A percentile compares a stretch with the other conserved stretches of the same genome.
Conservation (phyloP, 2,113 vertebrate genomes). For the Sinocyclocheilus anophthalmus region DNA sequence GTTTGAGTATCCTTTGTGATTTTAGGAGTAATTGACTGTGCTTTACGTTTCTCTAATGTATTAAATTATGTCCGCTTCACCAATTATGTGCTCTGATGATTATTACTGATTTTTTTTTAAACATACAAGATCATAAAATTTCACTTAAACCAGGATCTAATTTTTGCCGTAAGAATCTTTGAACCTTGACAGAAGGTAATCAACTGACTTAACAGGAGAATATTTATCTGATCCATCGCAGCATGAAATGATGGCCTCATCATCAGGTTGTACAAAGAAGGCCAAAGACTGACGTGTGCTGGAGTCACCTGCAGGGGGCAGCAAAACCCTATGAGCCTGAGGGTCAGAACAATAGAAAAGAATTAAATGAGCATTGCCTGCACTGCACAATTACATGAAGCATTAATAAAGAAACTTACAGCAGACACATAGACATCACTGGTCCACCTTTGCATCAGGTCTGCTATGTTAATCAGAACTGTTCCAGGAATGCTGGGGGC, state of each 20-base stretch:
- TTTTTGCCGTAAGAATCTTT: conserved; percentile 48
- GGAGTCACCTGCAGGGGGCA: conserved; percentile 67
- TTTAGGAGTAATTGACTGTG: neutral
- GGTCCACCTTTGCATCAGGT: conserved; percentile 82
- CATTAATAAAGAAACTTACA: conserved; percentile 61
- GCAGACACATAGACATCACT: conserved; percentile 71
- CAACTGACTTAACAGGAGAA: conserved; percentile 60
- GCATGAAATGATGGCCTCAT: conserved; percentile 67
- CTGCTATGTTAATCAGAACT: conserved; percentile 74
- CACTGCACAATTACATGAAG: neutral
- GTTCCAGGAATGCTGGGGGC: conserved; percentile 68
- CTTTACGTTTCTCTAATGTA: neutral
- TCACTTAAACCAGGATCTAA: neutral
- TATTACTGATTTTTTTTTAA: neutral
- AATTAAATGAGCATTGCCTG: neutral
- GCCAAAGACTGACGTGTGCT: conserved; percentile 72
- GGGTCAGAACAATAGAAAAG: neutral
- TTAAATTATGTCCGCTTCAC: neutral
- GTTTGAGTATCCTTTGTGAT: too few species aligned
- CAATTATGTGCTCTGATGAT: neutral
- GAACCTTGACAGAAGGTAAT: conserved; percentile 62
- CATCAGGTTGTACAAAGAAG: conserved; percentile 73
- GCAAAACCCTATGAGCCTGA: conserved; percentile 72
- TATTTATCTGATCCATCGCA: conserved; percentile 72
- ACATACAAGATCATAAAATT: neutral